These are phyloP conservation scores for Peromyscus aztecus DNA, from an alignment of 2,797 vertebrate genomes.

Conservation along the genomic window DNA sequence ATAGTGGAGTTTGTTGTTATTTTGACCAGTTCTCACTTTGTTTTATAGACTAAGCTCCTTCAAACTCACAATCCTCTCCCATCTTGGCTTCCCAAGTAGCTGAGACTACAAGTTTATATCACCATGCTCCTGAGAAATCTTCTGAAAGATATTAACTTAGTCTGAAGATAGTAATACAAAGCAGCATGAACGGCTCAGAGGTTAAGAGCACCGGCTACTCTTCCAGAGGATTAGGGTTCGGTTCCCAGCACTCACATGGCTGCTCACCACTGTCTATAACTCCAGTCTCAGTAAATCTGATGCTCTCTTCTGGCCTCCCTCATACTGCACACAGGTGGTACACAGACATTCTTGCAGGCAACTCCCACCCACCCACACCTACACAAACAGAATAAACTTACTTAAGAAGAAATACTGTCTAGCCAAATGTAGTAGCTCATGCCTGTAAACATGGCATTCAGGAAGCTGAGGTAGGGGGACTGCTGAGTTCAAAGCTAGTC, in stretches of 20 bases:
- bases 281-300: neutral
- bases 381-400: neutral
- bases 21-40: neutral
- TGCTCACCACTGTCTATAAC: neutral
- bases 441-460: neutral
- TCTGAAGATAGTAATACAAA: slow-evolving; percentile 11
- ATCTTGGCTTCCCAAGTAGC: neutral
- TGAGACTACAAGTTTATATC: neutral
- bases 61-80: neutral
- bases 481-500: neutral
- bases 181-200: neutral
- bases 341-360: neutral
- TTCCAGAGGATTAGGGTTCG: neutral
- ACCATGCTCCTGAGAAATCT: slow-evolving; percentile 27
- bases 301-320: neutral
- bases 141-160: neutral
- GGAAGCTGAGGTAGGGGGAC: neutral
- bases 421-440: neutral
- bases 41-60: neutral
- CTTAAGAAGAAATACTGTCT: neutral
- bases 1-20: neutral
- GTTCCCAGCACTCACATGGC: neutral
- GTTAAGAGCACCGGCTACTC: neutral
- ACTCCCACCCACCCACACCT: neutral
- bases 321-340: neutral